Evolutionary conservation across 2,797 vertebrate genomes (phyloP).

Genomic region (Emydoidea blandingii): DNA sequence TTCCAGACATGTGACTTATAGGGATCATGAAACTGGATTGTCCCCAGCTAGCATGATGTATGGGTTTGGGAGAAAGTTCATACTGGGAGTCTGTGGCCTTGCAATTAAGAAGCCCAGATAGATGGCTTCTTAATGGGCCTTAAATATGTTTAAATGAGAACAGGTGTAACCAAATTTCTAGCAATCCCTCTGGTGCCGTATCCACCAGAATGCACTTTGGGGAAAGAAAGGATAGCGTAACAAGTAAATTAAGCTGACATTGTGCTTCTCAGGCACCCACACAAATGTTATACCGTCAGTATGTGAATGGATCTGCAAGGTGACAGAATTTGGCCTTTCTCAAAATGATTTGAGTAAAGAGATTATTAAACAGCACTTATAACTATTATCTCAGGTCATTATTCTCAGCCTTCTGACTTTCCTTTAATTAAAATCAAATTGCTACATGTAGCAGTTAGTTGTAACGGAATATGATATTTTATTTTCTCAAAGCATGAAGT

Average conservation of each 20-base stretch:
- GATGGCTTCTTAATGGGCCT: constrained; percentile 26
- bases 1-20: not conserved
- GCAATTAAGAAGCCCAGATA: constrained; percentile 44
- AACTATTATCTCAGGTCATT: not conserved
- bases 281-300: not conserved
- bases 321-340: not conserved
- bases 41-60: not conserved
- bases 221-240: not conserved
- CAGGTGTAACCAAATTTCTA: not conserved
- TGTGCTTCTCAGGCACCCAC: constrained; percentile 24
- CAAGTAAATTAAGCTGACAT: constrained; percentile 45
- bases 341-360: constrained; percentile 26
- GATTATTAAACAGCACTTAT: constrained; percentile 24
- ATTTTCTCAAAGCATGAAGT: constrained; percentile 15
- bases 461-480: constrained; percentile 36
- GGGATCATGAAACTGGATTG: not conserved
- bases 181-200: not conserved
- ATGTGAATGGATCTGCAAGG: not conserved
- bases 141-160: not conserved
- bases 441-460: constrained; percentile 28
- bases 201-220: not conserved
- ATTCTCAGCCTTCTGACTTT: constrained; percentile 34
- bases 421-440: constrained; percentile 62
- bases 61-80: not conserved
- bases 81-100: not conserved